These are phyloP conservation scores for Trochalopteron elliotii DNA, from an alignment of 2,113 vertebrate genomes.

Conservation along the genomic window DNA sequence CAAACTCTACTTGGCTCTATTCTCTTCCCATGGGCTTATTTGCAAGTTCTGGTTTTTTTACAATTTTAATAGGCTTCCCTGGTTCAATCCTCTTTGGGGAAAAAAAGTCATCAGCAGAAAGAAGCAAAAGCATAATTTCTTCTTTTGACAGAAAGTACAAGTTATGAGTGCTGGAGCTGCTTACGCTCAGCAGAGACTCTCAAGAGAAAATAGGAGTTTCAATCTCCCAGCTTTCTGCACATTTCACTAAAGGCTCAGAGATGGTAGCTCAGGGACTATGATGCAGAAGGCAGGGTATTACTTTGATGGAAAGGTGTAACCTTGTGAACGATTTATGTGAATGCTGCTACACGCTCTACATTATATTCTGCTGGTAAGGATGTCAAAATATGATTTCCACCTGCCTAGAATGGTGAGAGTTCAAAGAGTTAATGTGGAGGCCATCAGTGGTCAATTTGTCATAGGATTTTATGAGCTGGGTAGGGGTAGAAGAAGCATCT, in stretches of 20 bases:
- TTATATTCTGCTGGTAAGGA: not conserved
- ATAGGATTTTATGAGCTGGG: constrained; percentile 6
- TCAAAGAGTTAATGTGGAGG: constrained; percentile 7
- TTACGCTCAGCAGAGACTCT: not conserved
- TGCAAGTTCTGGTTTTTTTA: not conserved
- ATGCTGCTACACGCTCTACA: not conserved
- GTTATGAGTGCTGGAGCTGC: not conserved
- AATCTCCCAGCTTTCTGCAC: not conserved
- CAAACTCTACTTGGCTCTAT: not conserved
- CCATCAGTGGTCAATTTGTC: constrained; percentile 18
- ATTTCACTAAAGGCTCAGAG: not conserved
- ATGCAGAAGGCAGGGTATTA: not conserved
- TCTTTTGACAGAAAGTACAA: not conserved
- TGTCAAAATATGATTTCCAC: not conserved
- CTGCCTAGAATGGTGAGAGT: not conserved
- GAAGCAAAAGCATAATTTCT: not conserved
- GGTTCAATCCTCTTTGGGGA: not conserved
- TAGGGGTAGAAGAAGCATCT: not conserved
- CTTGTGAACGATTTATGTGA: constrained; percentile 2
- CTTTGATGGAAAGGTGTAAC: not conserved
- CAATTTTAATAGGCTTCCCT: not conserved
- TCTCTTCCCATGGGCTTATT: not conserved
- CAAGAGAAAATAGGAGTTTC: not conserved
- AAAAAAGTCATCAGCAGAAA: not conserved
- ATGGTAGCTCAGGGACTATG: not conserved